Evolutionary conservation across 1,140 invertebrate species (phyloP).

Genomic region (Cotesia typhae): DNA sequence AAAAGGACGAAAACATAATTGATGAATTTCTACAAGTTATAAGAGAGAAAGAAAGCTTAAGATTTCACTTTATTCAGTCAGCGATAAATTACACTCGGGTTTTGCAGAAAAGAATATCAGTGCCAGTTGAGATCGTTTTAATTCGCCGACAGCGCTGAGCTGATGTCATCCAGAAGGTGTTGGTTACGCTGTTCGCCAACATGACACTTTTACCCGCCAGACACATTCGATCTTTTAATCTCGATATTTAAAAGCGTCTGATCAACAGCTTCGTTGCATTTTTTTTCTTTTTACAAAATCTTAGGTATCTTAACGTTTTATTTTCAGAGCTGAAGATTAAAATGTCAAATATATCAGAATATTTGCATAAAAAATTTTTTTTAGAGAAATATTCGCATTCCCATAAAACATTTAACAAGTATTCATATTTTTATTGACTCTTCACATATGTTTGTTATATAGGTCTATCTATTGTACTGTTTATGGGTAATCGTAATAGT

Average conservation of each 20-base stretch:
- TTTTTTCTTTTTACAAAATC: not conserved
- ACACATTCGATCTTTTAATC: conserved; percentile 46
- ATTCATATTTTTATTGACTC: not conserved
- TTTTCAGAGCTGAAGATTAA: conserved; percentile 9
- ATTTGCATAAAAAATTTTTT: not conserved
- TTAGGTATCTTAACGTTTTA: not conserved
- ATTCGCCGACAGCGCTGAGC: conserved; percentile 39
- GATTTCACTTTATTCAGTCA: not conserved
- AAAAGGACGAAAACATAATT: not conserved
- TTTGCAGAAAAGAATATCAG: conserved; percentile 28
- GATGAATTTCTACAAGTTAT: not conserved
- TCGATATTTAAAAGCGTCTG: conserved; percentile 46
- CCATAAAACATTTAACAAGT: not conserved
- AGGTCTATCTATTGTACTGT: conserved; percentile 24
- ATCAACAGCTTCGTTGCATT: conserved; percentile 28
- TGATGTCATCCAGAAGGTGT: conserved; percentile 45
- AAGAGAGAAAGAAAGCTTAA: not conserved
- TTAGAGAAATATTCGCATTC: not conserved
- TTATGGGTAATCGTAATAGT: conserved; percentile 8
- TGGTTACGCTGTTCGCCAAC: conserved; percentile 23
- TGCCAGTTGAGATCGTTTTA: conserved; percentile 33
- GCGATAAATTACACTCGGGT: conserved; percentile 20
- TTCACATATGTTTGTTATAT: conserved; percentile 8
- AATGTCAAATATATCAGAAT: conserved; percentile 19
- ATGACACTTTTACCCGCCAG: conserved; percentile 26